These are phyloP conservation scores for Forbesichthys agassizii DNA, from an alignment of 2,113 vertebrate species.

Conservation along the genomic window DNA sequence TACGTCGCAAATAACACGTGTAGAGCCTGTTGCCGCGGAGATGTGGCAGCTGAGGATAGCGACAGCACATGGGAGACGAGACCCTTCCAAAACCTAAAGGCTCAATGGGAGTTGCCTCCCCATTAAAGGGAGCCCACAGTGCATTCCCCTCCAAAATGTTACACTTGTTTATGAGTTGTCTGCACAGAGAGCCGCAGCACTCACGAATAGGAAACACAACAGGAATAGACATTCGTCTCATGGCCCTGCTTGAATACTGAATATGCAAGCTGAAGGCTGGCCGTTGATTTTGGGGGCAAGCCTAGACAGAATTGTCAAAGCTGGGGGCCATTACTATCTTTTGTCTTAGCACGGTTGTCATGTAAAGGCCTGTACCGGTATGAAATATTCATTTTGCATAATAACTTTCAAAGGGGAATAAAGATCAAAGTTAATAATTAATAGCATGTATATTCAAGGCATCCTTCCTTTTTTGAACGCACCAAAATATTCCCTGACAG, in stretches of 20 bases:
- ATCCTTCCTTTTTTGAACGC: constrained; percentile 66
- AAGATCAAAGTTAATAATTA: constrained; percentile 80
- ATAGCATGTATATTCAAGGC: constrained; percentile 81
- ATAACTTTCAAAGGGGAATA: constrained; percentile 81
- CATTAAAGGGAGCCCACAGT: too few relatives aligned
- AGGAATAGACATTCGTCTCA: constrained; percentile 67
- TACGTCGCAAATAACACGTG: neutral
- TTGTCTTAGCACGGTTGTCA: constrained; percentile 77
- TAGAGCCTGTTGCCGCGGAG: neutral
- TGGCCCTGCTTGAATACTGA: constrained; percentile 67
- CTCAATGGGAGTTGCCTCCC: constrained; percentile 35
- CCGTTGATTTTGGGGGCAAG: constrained; percentile 67
- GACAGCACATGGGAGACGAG: too few relatives aligned
- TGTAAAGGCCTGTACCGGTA: constrained; percentile 75
- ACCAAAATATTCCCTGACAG: constrained; percentile 75
- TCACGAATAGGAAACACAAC: constrained; percentile 64
- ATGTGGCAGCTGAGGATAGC: too few relatives aligned
- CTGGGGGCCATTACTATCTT: constrained; percentile 74
- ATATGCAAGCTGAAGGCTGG: constrained; percentile 67
- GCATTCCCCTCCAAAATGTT: constrained; percentile 11
- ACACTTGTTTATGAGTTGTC: constrained; percentile 22
- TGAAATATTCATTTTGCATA: constrained; percentile 83
- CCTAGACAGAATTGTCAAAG: constrained; percentile 77
- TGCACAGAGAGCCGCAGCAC: constrained; percentile 55
- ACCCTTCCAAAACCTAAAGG: constrained; percentile 1